Evolutionary conservation across 2,888 invertebrate species (phyloP).

Genomic region (Parapristionchus giblindavisi): DNA sequence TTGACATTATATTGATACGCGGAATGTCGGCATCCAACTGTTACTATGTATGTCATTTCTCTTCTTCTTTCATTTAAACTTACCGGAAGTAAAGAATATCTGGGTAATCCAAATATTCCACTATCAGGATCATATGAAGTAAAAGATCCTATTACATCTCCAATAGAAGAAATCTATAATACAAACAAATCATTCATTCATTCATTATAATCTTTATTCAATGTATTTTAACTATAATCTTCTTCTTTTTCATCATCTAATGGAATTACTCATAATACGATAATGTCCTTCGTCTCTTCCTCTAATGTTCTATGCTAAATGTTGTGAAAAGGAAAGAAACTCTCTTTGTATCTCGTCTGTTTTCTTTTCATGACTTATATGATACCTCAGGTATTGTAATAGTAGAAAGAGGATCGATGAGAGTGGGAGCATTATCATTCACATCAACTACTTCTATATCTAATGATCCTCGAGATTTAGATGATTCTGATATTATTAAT

Average conservation of each 20-base stretch:
- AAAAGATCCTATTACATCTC: neutral
- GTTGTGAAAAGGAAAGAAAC: no score
- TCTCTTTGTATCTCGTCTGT: neutral
- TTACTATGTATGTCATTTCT: no score
- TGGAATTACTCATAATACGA: neutral
- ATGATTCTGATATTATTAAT: slow-evolving; percentile 48
- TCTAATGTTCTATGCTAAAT: no score
- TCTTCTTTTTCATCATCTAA: neutral
- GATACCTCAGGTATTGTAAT: slow-evolving; percentile 14
- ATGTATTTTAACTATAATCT: neutral
- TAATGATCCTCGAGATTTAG: slow-evolving; percentile 54
- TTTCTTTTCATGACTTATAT: neutral
- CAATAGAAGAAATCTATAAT: neutral
- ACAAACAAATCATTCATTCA: neutral
- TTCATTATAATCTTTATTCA: neutral
- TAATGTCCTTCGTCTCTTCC: no score
- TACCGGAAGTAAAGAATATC: slow-evolving; percentile 35
- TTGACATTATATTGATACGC: no score
- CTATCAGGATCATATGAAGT: slow-evolving; percentile 32
- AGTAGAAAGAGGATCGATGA: slow-evolving; percentile 40
- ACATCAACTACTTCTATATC: slow-evolving; percentile 70
- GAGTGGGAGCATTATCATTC: slow-evolving; percentile 59
- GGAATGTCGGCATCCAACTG: no score
- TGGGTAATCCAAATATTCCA: slow-evolving; percentile 31
- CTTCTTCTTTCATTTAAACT: neutral